Base-by-base conservation (phyloP, 1,140 invertebrate genomes). In the Euborellia annulipes region DNA sequence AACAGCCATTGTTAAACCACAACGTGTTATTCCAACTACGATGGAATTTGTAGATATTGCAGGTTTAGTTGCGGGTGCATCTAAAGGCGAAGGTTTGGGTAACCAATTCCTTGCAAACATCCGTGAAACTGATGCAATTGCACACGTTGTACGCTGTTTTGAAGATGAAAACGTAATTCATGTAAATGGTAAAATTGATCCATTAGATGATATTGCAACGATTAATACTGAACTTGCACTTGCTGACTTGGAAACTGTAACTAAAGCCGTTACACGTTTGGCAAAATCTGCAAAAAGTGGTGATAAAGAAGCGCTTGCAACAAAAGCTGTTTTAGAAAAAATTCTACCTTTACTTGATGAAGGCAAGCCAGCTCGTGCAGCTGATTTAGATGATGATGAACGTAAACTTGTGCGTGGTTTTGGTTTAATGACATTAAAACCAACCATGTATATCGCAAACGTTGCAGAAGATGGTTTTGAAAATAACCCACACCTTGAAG, bases 101-200 rank as follows among this genome's bases (percentile, higher is more conserved):
- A 83, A 82, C 60, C 75, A 78, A 43, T 82, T 82, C 58, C 62
- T 82, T n/a, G 75, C 76, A 1, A 72, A 82, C 57, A 80, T 83
- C 45, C 68, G 65, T 52, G 77, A 77, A 17, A 79, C 77, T 59
- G 79, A 82, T 63, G 77, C 78, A 3, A 65, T 82, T 16, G 22
- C 80, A 79, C 55, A 50, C 48, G 44, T 52, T 50, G 7, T 52
- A 73, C 72, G 75, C 50, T 71, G 72, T 21, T 81, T 81, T 64
- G 75, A 78, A 50, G 74, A 80, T 56, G 73, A 75, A 38, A 75
- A 82, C 50, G 72, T 82, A 3, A 73, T 72, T 42, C 80, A 82
- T 55, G 74, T 81, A 2, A 76, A 80, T 54, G 18, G 76, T 3
- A 75, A 79, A 37, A 71, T 83, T 0, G 70, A 83, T 57, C 79